A percentile compares a stretch with the other conserved stretches of the same genome.
Conservation (phyloP, 2,113 vertebrate genomes). For the Brienomyrus longianalis region DNA sequence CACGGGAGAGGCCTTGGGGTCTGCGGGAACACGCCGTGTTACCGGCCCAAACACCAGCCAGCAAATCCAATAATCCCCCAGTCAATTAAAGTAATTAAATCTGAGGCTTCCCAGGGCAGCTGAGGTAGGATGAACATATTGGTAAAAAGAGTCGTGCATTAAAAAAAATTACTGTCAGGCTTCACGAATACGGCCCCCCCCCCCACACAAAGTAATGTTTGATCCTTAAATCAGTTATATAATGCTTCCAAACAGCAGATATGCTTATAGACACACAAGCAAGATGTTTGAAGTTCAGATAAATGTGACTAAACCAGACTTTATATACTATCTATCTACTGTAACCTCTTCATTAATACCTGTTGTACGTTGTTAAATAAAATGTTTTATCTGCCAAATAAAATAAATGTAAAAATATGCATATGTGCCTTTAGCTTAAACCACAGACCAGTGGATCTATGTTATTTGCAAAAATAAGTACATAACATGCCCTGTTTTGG, state of each 20-base stretch:
- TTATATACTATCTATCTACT: background rate
- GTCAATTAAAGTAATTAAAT: background rate
- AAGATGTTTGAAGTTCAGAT: background rate
- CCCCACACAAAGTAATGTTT: background rate
- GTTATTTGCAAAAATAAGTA: background rate
- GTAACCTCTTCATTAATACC: background rate
- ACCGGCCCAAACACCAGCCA: background rate
- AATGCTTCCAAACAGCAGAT: background rate
- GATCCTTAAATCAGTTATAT: background rate
- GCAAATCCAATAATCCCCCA: background rate
- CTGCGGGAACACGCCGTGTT: background rate
- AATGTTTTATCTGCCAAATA: too few species aligned
- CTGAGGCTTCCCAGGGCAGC: background rate
- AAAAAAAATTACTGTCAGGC: background rate
- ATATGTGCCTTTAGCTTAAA: background rate
- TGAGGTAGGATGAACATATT: background rate
- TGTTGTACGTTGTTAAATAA: background rate
- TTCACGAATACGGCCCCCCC: background rate
- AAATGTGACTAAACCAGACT: background rate
- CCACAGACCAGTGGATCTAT: background rate
- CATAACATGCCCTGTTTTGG: background rate
- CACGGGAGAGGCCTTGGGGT: background rate
- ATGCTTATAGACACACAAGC: background rate
- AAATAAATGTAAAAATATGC: background rate
- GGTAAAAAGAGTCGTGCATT: background rate